Percentiles rank a stretch among this genome's conserved stretches.
Conservation (phyloP, 2,888 invertebrate genomes). For the Drosophila kanekoi region DNA sequence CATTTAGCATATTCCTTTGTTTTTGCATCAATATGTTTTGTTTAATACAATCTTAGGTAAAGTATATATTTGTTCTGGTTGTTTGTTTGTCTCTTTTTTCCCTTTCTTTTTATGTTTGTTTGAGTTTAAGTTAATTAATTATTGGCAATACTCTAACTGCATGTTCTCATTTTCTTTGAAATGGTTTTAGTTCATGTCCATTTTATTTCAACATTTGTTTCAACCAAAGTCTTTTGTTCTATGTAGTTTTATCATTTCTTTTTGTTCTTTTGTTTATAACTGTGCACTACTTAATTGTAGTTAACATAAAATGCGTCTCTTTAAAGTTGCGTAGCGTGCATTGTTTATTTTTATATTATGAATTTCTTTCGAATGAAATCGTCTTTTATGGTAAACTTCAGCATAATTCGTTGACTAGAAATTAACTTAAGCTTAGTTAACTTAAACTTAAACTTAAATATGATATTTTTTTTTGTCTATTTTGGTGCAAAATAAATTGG, state of each 20-base stretch:
- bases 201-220: constrained; percentile 51
- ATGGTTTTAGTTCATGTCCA: constrained; percentile 37
- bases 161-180: constrained; percentile 52
- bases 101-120: constrained; percentile 5
- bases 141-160: constrained; percentile 81
- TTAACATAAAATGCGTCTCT: constrained; percentile 61
- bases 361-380: constrained; percentile 39
- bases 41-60: constrained; percentile 79
- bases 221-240: constrained; percentile 80
- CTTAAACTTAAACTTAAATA: constrained; percentile 57
- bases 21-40: constrained; percentile 35
- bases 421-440: constrained; percentile 79
- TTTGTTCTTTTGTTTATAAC: constrained; percentile 55
- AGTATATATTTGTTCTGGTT: constrained; percentile 63
- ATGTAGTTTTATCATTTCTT: constrained; percentile 24
- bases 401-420: constrained; percentile 80
- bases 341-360: constrained; percentile 23
- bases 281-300: constrained; percentile 62
- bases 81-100: constrained; percentile 29
- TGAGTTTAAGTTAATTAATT: constrained; percentile 59
- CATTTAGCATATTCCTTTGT: constrained; percentile 41
- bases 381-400: constrained; percentile 62
- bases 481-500: constrained; percentile 60
- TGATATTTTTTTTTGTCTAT: constrained; percentile 24
- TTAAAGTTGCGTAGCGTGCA: constrained; percentile 69